Evolutionary conservation across 1,140 invertebrate species (phyloP).

Genomic region (Papilio polytes): DNA sequence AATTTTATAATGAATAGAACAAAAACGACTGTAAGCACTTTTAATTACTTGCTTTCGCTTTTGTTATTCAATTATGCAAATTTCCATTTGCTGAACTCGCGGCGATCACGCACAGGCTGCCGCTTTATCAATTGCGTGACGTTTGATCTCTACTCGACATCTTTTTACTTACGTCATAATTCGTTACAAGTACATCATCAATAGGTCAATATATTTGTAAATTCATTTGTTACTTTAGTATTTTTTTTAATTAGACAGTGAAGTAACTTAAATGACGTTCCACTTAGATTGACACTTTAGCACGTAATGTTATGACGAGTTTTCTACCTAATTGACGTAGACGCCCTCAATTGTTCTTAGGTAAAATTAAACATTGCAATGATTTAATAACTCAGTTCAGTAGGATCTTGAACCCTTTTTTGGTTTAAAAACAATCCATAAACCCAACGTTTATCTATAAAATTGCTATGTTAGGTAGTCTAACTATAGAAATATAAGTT

Average conservation of each 20-base stretch:
- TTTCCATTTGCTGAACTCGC: not conserved
- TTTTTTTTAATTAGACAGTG: not conserved
- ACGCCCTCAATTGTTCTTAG: too few species aligned
- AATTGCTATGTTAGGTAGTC: not conserved
- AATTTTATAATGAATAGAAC: not conserved
- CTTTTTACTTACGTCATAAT: not conserved
- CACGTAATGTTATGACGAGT: too few species aligned
- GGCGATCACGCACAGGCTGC: slow-evolving; percentile 23
- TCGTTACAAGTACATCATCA: not conserved
- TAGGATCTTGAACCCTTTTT: too few species aligned
- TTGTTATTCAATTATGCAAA: slow-evolving; percentile 20
- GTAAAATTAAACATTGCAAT: too few species aligned
- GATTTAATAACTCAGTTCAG: too few species aligned
- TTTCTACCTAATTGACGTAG: too few species aligned
- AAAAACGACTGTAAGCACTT: not conserved
- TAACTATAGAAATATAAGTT: not conserved
- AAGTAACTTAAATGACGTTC: not conserved
- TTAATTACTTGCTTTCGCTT: slow-evolving; percentile 23
- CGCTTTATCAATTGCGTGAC: slow-evolving; percentile 1
- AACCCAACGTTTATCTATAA: not conserved
- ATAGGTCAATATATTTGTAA: not conserved
- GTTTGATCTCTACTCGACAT: not conserved
- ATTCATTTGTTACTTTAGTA: not conserved
- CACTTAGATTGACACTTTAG: not conserved
- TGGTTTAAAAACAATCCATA: not conserved